Percentiles rank a stretch among this genome's conserved stretches.
phyloP scores from a whole-genome alignment of 1,140 invertebrate genomes.

The Penaeus japonicus region DNA sequence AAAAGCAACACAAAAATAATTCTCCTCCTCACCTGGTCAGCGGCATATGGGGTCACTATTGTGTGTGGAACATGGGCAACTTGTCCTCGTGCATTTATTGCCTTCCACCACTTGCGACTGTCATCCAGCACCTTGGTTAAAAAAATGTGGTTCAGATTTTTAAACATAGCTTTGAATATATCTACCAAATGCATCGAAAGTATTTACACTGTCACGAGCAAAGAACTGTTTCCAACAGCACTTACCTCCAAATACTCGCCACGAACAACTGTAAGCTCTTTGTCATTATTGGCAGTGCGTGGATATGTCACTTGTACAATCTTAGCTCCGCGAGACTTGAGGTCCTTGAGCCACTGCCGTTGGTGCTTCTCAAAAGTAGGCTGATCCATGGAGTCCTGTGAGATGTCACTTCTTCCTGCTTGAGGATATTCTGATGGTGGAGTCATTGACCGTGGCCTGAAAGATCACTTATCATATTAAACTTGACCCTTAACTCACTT shows the following conservation, averaged over 20 bases:
- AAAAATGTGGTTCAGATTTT: neutral
- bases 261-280: constrained; percentile 93
- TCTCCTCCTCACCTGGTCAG: constrained; percentile 58
- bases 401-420: constrained; percentile 42
- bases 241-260: constrained; percentile 94
- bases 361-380: constrained; percentile 66
- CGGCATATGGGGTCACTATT: constrained; percentile 79
- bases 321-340: constrained; percentile 71
- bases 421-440: constrained; percentile 54
- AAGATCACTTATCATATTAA: neutral
- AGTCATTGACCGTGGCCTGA: constrained; percentile 53
- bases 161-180: neutral
- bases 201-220: neutral
- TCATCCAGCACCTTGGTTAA: constrained; percentile 85
- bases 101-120: constrained; percentile 98
- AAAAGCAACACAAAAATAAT: neutral
- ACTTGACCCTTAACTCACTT: neutral
- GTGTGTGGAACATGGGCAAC: constrained; percentile 97
- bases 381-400: constrained; percentile 48
- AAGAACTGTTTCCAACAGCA: neutral
- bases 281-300: constrained; percentile 95
- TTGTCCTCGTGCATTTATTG: constrained; percentile 85
- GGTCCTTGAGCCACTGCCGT: constrained; percentile 62
- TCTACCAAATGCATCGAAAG: neutral
- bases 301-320: constrained; percentile 94